phyloP scores from a whole-genome alignment of 2,888 invertebrate species.

The Apocheima hispidaria region DNA sequence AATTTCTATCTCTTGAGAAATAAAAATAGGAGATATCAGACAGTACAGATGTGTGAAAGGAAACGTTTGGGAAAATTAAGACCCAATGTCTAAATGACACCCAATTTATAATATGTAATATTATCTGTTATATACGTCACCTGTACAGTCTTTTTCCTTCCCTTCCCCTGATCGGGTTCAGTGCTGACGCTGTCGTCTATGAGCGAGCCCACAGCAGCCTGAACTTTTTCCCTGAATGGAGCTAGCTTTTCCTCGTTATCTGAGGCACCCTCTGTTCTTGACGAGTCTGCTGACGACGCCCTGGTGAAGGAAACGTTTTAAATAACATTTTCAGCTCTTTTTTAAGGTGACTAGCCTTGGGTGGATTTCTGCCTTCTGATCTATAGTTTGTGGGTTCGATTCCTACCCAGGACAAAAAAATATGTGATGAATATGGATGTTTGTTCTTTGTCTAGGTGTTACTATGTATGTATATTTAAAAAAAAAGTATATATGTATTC shows the following conservation, averaged over 20 bases:
- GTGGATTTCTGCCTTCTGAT: too few relatives aligned
- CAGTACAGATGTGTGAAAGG: not conserved
- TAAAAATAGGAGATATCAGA: not conserved
- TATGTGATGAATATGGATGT: too few relatives aligned
- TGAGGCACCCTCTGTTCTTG: constrained; percentile 81
- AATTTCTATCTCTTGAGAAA: constrained; percentile 2
- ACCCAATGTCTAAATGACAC: not conserved
- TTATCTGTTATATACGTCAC: constrained; percentile 57
- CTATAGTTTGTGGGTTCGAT: too few relatives aligned
- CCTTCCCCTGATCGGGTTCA: constrained; percentile 89
- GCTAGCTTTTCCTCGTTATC: constrained; percentile 87
- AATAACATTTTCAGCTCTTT: not conserved
- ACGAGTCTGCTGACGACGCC: constrained; percentile 76
- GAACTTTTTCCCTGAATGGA: constrained; percentile 86
- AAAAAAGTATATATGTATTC: too few relatives aligned
- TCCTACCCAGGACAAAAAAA: too few relatives aligned
- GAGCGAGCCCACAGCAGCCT: constrained; percentile 85
- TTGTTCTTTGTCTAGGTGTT: too few relatives aligned
- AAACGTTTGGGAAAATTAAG: not conserved
- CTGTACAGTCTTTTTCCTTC: constrained; percentile 91
- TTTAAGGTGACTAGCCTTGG: not conserved
- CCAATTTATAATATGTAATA: not conserved
- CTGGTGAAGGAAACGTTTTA: constrained; percentile 48
- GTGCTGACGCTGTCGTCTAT: constrained; percentile 88
- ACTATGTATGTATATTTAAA: too few relatives aligned